phyloP scores from a whole-genome alignment of 2,888 invertebrate species.

The Xanthia togata region DNA sequence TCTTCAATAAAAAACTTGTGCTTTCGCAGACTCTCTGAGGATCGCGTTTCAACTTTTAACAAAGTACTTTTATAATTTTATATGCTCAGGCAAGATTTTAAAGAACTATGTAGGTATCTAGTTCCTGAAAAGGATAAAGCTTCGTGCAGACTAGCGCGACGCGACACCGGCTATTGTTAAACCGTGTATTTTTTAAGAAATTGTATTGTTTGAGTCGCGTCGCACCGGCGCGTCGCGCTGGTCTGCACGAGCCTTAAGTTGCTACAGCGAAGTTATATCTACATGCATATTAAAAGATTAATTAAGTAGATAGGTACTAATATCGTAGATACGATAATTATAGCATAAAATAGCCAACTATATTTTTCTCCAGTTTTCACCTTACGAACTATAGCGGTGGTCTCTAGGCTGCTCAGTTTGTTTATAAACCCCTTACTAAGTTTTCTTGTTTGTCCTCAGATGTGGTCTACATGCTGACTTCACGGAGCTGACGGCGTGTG shows the following conservation, averaged over 20 bases:
- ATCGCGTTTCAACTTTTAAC: conserved; percentile 53
- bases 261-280: not conserved
- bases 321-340: not conserved
- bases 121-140: not conserved
- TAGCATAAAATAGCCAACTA: not conserved
- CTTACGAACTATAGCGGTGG: not conserved
- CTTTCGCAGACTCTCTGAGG: conserved; percentile 28
- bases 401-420: not conserved
- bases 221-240: too few relatives aligned
- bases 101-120: not conserved
- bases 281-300: not conserved
- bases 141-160: too few relatives aligned
- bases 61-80: conserved; percentile 39
- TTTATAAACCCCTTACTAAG: not conserved
- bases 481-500: conserved; percentile 98
- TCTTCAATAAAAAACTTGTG: conserved; percentile 47
- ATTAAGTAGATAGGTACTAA: not conserved
- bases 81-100: conserved; percentile 4
- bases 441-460: conserved; percentile 75
- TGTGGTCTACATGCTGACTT: conserved; percentile 99
- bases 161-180: too few relatives aligned
- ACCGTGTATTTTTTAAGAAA: too few relatives aligned
- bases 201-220: too few relatives aligned
- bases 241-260: too few relatives aligned
- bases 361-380: not conserved